phyloP scores from a whole-genome alignment of 2,113 vertebrate species.

The Rhynchomys soricoides region DNA sequence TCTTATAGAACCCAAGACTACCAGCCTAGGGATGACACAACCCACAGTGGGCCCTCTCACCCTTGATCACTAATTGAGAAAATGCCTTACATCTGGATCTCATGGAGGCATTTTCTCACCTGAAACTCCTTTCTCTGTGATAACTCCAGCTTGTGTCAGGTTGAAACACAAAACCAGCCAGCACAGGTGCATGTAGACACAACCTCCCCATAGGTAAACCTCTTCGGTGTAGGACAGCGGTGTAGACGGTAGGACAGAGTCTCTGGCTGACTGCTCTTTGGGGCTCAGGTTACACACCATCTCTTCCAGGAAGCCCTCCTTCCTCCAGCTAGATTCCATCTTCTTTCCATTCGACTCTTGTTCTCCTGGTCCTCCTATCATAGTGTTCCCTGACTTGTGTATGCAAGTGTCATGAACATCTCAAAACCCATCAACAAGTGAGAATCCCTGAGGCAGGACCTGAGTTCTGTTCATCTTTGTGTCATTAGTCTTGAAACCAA shows the following conservation, averaged over 20 bases:
- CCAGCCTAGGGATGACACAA: too few relatives aligned
- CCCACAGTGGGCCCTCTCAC: too few relatives aligned
- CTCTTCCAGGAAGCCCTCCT: conserved; percentile 7
- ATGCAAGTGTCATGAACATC: background rate
- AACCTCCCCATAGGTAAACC: background rate
- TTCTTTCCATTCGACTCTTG: background rate
- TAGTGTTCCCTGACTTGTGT: background rate
- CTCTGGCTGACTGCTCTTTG: background rate
- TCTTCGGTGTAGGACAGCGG: too few relatives aligned
- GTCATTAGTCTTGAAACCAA: background rate
- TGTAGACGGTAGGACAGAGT: background rate
- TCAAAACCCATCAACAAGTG: background rate
- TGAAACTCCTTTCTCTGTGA: too few relatives aligned
- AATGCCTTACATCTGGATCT: too few relatives aligned
- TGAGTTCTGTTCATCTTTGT: background rate
- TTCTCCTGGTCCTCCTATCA: background rate
- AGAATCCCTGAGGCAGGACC: background rate
- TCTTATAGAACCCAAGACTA: too few relatives aligned
- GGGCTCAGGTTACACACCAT: background rate
- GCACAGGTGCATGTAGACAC: too few relatives aligned
- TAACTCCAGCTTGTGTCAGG: too few relatives aligned
- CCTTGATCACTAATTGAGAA: too few relatives aligned
- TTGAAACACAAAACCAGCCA: too few relatives aligned
- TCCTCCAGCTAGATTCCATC: background rate
- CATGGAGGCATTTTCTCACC: too few relatives aligned